These are phyloP conservation scores for Pissodes strobi DNA, from an alignment of 1,140 invertebrate species.

Conservation along the genomic window DNA sequence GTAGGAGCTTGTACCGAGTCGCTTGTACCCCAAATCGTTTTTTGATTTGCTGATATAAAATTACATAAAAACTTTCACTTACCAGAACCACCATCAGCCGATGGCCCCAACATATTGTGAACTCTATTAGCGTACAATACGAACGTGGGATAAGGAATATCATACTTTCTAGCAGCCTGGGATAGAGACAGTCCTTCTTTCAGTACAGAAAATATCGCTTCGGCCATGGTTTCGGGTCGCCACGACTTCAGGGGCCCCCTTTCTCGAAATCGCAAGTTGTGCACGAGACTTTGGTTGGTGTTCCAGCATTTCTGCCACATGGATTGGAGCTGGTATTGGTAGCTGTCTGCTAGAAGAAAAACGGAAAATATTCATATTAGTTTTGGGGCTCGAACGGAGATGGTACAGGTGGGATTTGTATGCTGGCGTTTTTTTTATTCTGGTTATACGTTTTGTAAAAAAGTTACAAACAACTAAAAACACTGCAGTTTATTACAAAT, in stretches of 20 bases:
- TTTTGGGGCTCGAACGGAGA: not conserved
- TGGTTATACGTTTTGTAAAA: no score
- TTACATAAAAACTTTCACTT: conserved; percentile 56
- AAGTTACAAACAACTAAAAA: no score
- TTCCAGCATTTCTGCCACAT: conserved; percentile 96
- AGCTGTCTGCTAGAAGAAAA: conserved; percentile 79
- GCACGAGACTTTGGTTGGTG: conserved; percentile 83
- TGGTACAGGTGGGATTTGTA: no score
- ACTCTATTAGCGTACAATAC: conserved; percentile 92
- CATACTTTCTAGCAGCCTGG: conserved; percentile 88
- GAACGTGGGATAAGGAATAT: conserved; percentile 92
- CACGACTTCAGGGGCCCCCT: conserved; percentile 89
- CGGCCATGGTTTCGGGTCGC: conserved; percentile 92
- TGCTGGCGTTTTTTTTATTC: no score
- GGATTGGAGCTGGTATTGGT: conserved; percentile 90
- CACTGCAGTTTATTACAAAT: no score
- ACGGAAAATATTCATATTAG: no score
- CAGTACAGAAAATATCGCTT: conserved; percentile 88
- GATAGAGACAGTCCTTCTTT: conserved; percentile 87
- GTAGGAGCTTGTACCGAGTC: no score
- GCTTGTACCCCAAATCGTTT: no score
- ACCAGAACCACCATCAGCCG: conserved; percentile 83
- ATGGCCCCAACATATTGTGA: conserved; percentile 91
- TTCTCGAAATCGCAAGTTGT: conserved; percentile 88
- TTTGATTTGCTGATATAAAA: not conserved